A percentile compares a stretch with the other conserved stretches of the same genome.
phyloP scores from a whole-genome alignment of 2,113 vertebrate species.

The Psophia crepitans region DNA sequence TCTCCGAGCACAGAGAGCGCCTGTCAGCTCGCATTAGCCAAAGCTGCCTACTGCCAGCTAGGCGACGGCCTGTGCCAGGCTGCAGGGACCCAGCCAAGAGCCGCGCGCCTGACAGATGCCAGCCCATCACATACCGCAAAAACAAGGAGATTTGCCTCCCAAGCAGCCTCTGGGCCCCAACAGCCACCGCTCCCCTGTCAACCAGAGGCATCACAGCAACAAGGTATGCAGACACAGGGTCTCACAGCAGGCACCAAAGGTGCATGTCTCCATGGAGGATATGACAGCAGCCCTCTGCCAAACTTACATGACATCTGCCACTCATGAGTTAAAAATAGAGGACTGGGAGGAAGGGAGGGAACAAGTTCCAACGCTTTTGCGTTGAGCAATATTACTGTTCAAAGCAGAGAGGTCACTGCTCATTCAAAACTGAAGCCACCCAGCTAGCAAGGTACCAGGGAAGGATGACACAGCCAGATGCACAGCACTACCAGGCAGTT shows the following conservation, averaged over 20 bases:
- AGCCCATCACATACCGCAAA: background rate
- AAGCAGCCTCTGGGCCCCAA: background rate
- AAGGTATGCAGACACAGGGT: background rate
- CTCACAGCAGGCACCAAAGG: background rate
- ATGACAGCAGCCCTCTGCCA: background rate
- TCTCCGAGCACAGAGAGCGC: background rate
- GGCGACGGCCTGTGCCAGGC: background rate
- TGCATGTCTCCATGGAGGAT: fast-evolving
- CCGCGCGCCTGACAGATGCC: background rate
- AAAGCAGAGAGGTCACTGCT: background rate
- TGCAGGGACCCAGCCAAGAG: background rate
- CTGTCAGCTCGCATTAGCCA: background rate
- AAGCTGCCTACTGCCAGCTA: background rate
- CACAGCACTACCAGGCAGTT: background rate
- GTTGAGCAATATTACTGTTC: background rate
- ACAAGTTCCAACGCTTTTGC: fast-evolving
- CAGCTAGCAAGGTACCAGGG: background rate
- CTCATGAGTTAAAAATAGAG: background rate
- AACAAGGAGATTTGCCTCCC: background rate
- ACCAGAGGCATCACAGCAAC: background rate
- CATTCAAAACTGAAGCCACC: background rate
- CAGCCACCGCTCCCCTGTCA: background rate
- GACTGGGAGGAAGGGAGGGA: background rate
- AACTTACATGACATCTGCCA: background rate
- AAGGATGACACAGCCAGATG: background rate